Evolutionary conservation across 2,888 invertebrate genomes (phyloP), one percentile per base, ranked within the genome.

Genomic region (Eilema griseolum): DNA sequence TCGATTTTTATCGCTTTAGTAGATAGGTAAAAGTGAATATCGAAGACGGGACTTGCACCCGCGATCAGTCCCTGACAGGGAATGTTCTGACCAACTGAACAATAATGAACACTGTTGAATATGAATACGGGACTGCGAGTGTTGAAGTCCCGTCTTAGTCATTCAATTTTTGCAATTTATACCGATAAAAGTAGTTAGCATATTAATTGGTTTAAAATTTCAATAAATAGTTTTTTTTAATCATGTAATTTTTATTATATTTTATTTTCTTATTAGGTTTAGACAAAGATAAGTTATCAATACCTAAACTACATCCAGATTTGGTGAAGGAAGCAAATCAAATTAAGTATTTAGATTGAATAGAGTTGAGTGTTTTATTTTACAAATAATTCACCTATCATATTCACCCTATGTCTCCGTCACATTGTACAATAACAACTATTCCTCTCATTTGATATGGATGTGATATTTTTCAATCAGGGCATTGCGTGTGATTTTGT

Each of bases 281-380:
- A 93, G 88, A 91, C 88, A 90, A 88, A 88, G 88, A 89, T 85
- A 90, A 83, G 82, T 81, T 85, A 79, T 82, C 85, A 86, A 89
- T 90, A 85, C 88, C 86, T 90, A 92, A 89, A 85, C 93, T 93
- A 74, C 92, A 92, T 88, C 89, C 89, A 78, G 93, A 94, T 88
- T 90, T 92, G 89, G 88, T 90, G 90, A 90, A 89, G 84, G 88
- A 86, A 86, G 85, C 87, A 83, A 93, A 94, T 89, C 91, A 93
- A 95, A 94, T 94, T 95, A 95, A 95, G 94, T 95, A 95, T 94
- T 90, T 86, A 83, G 78, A 88, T 88, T 88, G 88, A 90, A 88
- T 92, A 90, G 85, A 89, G 89, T 90, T 90, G 91, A 90, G 91
- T 93, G 91, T 85, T 91, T 81, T 84, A 79, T 82, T 83, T 82